Evolutionary conservation across 2,797 vertebrate genomes (phyloP).

Genomic region (Parotocinclus haroldoi): DNA sequence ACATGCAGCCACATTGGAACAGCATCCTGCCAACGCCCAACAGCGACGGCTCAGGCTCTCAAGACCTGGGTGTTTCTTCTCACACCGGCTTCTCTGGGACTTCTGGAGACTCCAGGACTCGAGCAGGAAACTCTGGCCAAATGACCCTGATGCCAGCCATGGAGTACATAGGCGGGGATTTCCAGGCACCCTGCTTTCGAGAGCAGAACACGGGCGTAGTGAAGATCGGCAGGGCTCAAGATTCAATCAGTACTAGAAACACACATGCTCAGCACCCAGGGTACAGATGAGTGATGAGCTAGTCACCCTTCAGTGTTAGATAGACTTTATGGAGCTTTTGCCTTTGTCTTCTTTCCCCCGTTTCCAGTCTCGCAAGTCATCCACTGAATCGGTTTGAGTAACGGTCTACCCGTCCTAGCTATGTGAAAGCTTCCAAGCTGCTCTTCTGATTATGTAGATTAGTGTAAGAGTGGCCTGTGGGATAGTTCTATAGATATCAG

Average conservation of each 20-base stretch:
- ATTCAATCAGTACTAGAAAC: constrained; percentile 78
- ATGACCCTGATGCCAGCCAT: constrained; percentile 81
- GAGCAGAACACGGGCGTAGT: constrained; percentile 83
- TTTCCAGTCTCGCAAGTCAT: constrained; percentile 64
- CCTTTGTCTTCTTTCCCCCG: too few species aligned
- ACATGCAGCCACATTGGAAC: constrained; percentile 88
- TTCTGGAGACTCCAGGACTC: constrained; percentile 82
- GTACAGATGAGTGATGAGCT: constrained; percentile 76
- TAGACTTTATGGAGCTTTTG: constrained; percentile 29
- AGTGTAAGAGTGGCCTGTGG: constrained; percentile 16
- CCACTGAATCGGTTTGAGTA: constrained; percentile 49
- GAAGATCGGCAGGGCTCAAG: constrained; percentile 86
- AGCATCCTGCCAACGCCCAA: constrained; percentile 83
- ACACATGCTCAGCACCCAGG: constrained; percentile 89
- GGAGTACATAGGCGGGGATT: constrained; percentile 88
- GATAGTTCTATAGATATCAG: constrained; percentile 5
- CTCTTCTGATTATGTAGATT: constrained; percentile 31
- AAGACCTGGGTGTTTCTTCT: constrained; percentile 85
- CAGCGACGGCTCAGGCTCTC: constrained; percentile 86
- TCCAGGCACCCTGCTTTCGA: constrained; percentile 84
- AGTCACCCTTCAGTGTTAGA: constrained; percentile 52
- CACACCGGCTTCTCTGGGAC: constrained; percentile 78
- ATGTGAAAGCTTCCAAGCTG: constrained; percentile 12
- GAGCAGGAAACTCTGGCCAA: constrained; percentile 71
- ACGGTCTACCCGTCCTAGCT: constrained; percentile 1